Conservation (phyloP, 2,113 vertebrate species). For the Pteropus alecto region DNA sequence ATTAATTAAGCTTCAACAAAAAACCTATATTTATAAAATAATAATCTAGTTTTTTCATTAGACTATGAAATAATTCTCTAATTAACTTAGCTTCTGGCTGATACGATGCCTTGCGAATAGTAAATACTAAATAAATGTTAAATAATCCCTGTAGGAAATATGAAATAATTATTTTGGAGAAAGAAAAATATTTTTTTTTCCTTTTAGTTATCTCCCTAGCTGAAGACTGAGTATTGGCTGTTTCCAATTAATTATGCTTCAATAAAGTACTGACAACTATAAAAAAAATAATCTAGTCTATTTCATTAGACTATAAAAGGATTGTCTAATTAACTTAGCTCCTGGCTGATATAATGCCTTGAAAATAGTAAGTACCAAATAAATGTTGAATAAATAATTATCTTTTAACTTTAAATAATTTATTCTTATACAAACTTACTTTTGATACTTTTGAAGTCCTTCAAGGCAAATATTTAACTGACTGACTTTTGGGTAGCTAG, state of each 20-base stretch:
- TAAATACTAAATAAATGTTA: neutral
- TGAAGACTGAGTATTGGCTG: neutral
- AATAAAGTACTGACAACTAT: neutral
- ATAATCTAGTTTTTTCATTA: neutral
- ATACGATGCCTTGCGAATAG: neutral
- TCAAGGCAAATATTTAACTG: neutral
- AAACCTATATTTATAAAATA: neutral
- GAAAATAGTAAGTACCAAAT: neutral
- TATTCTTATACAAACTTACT: neutral
- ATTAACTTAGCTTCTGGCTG: neutral
- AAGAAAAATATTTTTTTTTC: neutral
- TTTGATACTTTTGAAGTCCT: neutral
- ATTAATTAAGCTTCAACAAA: slow-evolving; percentile 13
- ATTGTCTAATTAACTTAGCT: neutral
- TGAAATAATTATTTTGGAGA: neutral
- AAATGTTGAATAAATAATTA: neutral
- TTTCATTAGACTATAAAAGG: neutral
- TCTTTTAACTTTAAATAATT: neutral
- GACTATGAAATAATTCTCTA: neutral
- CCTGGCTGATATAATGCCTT: neutral
- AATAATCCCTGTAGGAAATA: neutral
- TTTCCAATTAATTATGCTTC: neutral
- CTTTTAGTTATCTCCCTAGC: neutral
- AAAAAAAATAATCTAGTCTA: neutral
- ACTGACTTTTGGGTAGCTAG: neutral